A percentile compares a stretch with the other conserved stretches of the same genome.
Conservation (phyloP, 2,113 vertebrate species). For the Tenrec ecaudatus region DNA sequence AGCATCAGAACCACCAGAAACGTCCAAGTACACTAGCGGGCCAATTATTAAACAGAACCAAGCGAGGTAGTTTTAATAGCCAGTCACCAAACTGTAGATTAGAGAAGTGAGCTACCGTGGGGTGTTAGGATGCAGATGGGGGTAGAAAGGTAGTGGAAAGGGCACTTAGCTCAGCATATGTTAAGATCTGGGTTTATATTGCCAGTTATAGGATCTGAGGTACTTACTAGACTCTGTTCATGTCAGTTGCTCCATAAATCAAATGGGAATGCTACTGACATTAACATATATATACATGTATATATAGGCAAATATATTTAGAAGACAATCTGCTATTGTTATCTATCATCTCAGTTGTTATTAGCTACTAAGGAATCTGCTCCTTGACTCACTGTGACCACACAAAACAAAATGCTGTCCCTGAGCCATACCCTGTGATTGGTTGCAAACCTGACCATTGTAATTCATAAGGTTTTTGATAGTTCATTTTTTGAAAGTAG, state of each 20-base stretch:
- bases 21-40: not conserved
- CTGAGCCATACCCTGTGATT: not conserved
- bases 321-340: not conserved
- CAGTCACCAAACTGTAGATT: not conserved
- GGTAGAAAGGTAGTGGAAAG: fast-evolving
- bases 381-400: not conserved
- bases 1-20: not conserved
- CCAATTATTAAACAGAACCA: not conserved
- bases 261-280: no score
- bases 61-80: not conserved
- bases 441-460: not conserved
- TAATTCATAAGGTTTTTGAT: not conserved
- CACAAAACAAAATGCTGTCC: not conserved
- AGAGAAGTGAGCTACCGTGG: not conserved
- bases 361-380: not conserved
- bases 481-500: not conserved
- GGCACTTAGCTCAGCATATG: not conserved
- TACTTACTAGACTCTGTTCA: not conserved
- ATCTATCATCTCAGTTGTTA: not conserved
- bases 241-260: no score
- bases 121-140: not conserved
- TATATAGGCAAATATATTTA: no score
- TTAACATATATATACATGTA: no score
- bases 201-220: not conserved
- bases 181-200: not conserved